These are phyloP conservation scores for Pseudomyrmex gracilis DNA, from an alignment of 1,140 invertebrate species.

Conservation along the genomic window DNA sequence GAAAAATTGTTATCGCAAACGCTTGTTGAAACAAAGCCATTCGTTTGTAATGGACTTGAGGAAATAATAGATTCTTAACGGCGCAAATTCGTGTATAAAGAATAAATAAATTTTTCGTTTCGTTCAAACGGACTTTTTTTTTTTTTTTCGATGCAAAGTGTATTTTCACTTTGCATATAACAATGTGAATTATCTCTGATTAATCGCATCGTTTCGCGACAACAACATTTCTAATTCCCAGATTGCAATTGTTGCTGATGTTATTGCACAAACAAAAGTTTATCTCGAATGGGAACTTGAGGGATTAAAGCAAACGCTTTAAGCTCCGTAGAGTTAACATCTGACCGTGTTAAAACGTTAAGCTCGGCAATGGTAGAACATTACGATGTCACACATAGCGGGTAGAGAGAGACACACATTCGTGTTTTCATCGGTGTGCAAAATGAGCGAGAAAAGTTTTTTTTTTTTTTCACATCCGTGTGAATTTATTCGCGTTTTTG, in stretches of 20 bases:
- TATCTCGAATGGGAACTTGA: slow-evolving; percentile 12
- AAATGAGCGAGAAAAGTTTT: background rate
- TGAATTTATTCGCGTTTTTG: no score
- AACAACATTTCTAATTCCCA: background rate
- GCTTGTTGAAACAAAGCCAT: slow-evolving; percentile 39
- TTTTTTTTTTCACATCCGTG: no score
- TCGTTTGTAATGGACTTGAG: slow-evolving; percentile 35
- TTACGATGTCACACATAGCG: slow-evolving; percentile 8
- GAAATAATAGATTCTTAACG: slow-evolving; percentile 30
- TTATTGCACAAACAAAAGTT: background rate
- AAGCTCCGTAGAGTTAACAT: slow-evolving; percentile 16
- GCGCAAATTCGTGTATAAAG: background rate
- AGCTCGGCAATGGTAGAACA: slow-evolving; percentile 39
- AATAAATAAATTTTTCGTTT: background rate
- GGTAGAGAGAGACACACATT: slow-evolving; percentile 5
- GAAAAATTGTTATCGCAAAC: slow-evolving; percentile 53
- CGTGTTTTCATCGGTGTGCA: background rate
- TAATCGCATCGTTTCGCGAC: background rate
- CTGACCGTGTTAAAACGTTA: slow-evolving; percentile 26
- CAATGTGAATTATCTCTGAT: slow-evolving; percentile 12
- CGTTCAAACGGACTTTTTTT: background rate
- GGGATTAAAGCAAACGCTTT: slow-evolving; percentile 19
- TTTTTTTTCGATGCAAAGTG: slow-evolving; percentile 32
- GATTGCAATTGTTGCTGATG: slow-evolving; percentile 10
- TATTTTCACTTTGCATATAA: background rate